Base-by-base conservation (phyloP, 2,888 invertebrate species). In the Isoperla grammatica region DNA sequence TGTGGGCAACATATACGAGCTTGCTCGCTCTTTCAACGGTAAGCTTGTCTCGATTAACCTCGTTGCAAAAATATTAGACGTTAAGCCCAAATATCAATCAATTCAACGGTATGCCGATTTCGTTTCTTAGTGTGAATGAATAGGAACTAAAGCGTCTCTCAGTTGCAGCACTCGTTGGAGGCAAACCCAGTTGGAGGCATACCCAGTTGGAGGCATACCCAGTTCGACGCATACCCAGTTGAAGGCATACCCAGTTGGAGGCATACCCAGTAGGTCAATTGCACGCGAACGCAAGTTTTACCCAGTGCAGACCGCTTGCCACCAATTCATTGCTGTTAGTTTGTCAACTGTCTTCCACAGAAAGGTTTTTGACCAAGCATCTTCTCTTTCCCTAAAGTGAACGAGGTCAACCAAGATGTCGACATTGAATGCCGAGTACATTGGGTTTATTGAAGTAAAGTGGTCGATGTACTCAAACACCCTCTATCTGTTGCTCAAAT, bases 121-220 rank as follows among this genome's bases (percentile, higher is more conserved):
- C 20, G 5, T 46, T 19, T 46, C 46, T 19, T 46, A 5, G 46
- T 46, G 46, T 46, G 46, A 46, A 8, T 9, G 15, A 46, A 46
- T 46, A 46, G 5, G 46, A 9, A n/a, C 50, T 50, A 15, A 50
- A 50, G 37, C 50, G 29, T 6, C 50, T 5, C 37, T 50, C 50
- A 2, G 50, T 50, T 5, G 50, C 50, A 13, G 50, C 50, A 19
- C 35, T 20, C n/a, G 50, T 13, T 6, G 50, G 6, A n/a, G n/a
- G n/a, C n/a, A n/a, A n/a, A n/a, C n/a, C n/a, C n/a, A n/a, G n/a
- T n/a, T n/a, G n/a, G n/a, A n/a, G n/a, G n/a, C n/a, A n/a, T n/a
- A n/a, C n/a, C n/a, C n/a, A n/a, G n/a, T n/a, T n/a, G n/a, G n/a
- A n/a, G n/a, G n/a, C n/a, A n/a, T n/a, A n/a, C n/a, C n/a, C n/a